A percentile compares a stretch with the other conserved stretches of the same genome.
phyloP scores from a whole-genome alignment of 1,140 invertebrate genomes.

The Calliopsis andreniformis region DNA sequence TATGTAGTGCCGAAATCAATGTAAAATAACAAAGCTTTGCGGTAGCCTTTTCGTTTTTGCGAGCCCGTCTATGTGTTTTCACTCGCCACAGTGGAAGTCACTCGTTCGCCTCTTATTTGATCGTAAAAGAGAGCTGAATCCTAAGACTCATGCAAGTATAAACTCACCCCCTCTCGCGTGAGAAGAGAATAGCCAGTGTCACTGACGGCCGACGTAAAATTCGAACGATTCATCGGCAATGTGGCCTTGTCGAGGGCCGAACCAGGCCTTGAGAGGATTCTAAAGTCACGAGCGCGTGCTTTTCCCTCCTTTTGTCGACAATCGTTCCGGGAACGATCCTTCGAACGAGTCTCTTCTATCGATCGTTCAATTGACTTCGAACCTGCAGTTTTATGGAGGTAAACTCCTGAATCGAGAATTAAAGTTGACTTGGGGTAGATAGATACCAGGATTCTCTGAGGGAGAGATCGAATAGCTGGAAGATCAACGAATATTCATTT shows the following conservation, averaged over 20 bases:
- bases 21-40: not conserved
- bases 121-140: slow-evolving; percentile 63
- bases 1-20: slow-evolving; percentile 11
- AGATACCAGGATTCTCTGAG: too few relatives aligned
- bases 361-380: slow-evolving; percentile 20
- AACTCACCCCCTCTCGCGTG: slow-evolving; percentile 33
- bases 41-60: slow-evolving; percentile 8
- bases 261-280: not conserved
- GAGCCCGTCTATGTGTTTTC: not conserved
- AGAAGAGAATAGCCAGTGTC: slow-evolving; percentile 17
- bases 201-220: slow-evolving; percentile 42
- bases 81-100: not conserved
- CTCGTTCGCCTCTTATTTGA: slow-evolving; percentile 61
- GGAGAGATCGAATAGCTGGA: too few relatives aligned
- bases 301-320: not conserved
- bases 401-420: too few relatives aligned
- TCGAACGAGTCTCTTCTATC: not conserved
- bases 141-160: slow-evolving; percentile 64
- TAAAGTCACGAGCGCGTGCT: slow-evolving; percentile 7
- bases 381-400: too few relatives aligned
- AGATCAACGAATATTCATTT: too few relatives aligned
- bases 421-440: too few relatives aligned
- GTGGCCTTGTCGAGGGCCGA: not conserved
- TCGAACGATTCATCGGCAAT: slow-evolving; percentile 27
- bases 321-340: slow-evolving; percentile 1